phyloP scores from a whole-genome alignment of 2,797 vertebrate genomes.

The Chlorospingus flavigularis region DNA sequence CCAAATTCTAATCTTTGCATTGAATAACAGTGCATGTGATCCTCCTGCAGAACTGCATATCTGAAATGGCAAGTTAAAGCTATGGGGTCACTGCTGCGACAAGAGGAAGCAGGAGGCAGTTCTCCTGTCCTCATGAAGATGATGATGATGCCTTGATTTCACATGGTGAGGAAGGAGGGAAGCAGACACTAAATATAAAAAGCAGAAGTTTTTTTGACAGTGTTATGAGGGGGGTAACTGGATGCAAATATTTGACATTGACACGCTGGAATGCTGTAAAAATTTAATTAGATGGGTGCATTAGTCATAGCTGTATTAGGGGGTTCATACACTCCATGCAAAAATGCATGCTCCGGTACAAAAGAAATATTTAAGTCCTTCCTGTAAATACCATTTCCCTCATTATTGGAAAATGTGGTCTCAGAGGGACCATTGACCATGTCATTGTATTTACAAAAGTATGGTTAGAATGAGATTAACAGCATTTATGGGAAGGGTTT shows the following conservation, averaged over 20 bases:
- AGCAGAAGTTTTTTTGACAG: slow-evolving; percentile 83
- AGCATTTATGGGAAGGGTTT: slow-evolving; percentile 50
- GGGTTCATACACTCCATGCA: slow-evolving; percentile 72
- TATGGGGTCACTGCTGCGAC: not conserved
- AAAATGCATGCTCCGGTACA: slow-evolving; percentile 72
- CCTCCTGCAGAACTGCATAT: not conserved
- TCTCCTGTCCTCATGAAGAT: slow-evolving; percentile 11
- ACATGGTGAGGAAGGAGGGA: slow-evolving; percentile 76
- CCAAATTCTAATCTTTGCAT: not conserved
- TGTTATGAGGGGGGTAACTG: slow-evolving; percentile 84
- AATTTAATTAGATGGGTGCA: slow-evolving; percentile 93
- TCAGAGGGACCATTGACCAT: slow-evolving; percentile 69
- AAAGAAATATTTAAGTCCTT: slow-evolving; percentile 77
- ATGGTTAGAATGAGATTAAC: slow-evolving; percentile 71
- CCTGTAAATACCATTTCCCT: slow-evolving; percentile 80
- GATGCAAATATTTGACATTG: slow-evolving; percentile 93
- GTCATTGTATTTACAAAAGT: slow-evolving; percentile 76
- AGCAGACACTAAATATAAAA: slow-evolving; percentile 71
- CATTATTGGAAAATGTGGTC: slow-evolving; percentile 78
- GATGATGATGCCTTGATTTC: slow-evolving; percentile 68
- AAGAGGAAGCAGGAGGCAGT: slow-evolving; percentile 17
- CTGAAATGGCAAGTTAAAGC: not conserved
- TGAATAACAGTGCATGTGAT: not conserved
- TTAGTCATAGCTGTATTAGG: slow-evolving; percentile 86
- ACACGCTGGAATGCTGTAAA: slow-evolving; percentile 89